Evolutionary conservation across 2,113 vertebrate genomes (phyloP), one percentile per base, ranked within the genome.

Genomic region (Thermophis baileyi): DNA sequence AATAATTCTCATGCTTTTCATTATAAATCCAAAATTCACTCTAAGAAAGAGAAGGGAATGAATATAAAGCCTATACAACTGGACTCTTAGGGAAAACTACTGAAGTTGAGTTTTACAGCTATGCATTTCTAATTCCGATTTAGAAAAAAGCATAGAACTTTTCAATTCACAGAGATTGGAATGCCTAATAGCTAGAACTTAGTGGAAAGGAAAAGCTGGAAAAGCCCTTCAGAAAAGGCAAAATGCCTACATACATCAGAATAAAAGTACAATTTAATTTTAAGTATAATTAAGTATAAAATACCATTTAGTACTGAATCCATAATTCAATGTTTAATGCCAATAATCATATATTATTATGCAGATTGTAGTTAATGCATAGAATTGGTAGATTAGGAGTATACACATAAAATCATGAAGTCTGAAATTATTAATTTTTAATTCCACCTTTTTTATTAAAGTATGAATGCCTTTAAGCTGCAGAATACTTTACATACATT

Each of bases 361-460:
- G 14, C 54, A 90, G 27, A 44, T 10, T n/a, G 49, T 91, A 55
- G 81, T 27, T 87, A 85, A 46, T 57, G 18, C 14, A 86, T 89
- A 85, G n/a, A 60, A 54, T 30, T 74, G 90, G 46, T 90, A 7
- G 3, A n/a, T 92, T 14, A 47, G 54, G 47, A 40, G 44, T 53
- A n/a, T 90, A 27, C 90, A 51, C n/a, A 55, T 3, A 87, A 95
- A 89, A 89, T 95, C 91, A 93, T 60, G 94, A 92, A 95, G 63
- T 85, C 95, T 92, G 94, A 96, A 96, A 96, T 54, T 81, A 95
- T 90, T 94, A 50, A 40, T 55, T 24, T 96, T 97, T 96, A 96
- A 96, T 81, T 96, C 95, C 96, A 97, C 96, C 94, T 57, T 95
- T 97, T 98, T 98, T 97, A 97, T 98, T 98, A 97, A 97, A 97